Evolutionary conservation across 2,113 vertebrate species (phyloP), one percentile per base, ranked within the genome.

Genomic region (Halichoeres trimaculatus): DNA sequence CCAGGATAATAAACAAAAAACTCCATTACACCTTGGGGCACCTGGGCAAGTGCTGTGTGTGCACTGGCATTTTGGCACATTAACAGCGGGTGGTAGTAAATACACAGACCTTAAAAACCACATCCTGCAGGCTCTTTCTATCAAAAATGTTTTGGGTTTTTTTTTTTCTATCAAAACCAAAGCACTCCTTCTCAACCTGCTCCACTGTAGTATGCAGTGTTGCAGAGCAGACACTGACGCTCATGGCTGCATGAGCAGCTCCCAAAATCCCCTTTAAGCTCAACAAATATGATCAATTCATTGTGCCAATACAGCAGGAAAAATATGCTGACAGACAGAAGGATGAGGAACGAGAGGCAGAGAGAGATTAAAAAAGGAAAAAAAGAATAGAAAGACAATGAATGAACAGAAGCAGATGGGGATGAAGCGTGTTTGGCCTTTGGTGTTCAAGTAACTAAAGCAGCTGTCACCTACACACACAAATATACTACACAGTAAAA

Each of bases 251-350:
- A 68, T 81, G 68, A 78, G 57, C 70, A 74, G 63, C 56, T 54
- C 35, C 40, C 13, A 61, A 78, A 81, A 68, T 81, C 70, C 78
- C 74, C 45, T 56, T 73, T 78, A 71, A 79, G 74, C 74, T 81
- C 64, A 66, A 76, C 76, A 83, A 78, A 87, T 62, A 75, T 78
- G 75, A 73, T 85, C 87, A 84, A 55, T 85, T 79, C 82, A 78
- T 52, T 67, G 55, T 51, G 66, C 34, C 78, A 75, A 77, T 78
- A 71, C 50, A 80, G 66, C 17, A 1, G 53, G 53, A 41, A 59
- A 69, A 80, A 83, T 75, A 62, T 75, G 65, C 76, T 80, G 82
- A 86, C 63, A 78, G 63, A 68, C 51, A 76, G 70, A 55, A 57
- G 56, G 50, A 75, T 58, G 30, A 68, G 22, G 52, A 43, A 52